Base-by-base conservation (phyloP, 1,140 invertebrate species). In the Octopus sinensis region DNA sequence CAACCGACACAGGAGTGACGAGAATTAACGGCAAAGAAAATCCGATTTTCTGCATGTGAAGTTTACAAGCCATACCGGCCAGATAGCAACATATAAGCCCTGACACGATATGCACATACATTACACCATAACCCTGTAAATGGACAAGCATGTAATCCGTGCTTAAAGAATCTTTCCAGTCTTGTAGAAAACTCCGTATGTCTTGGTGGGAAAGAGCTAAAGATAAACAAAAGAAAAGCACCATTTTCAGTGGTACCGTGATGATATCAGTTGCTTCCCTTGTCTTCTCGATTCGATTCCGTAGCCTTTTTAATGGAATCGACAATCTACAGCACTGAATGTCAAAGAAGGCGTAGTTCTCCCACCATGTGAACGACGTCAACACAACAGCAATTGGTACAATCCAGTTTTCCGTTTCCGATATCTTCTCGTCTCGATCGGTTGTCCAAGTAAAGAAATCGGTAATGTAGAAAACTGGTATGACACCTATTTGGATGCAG, bases 301-400 rank as follows among this genome's bases (percentile, higher is more conserved):
- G 80, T 84, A 84, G 87, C 43, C 86, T 82, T 77, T 85, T 87
- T 53, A 89, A 87, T 0, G 84, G 84, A 51, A 87, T 81, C 12
- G 83, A 84, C 54, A 88, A 81, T 79, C 86, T 83, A 53, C 88
- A 86, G 81, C 83, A 86, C 54, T 89, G 85, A 88, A 86, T 87
- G 76, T 89, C 84, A 93, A 93, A 62, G 51, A 95, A 95, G 0
- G 97, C 96, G 87, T 96, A 99, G 91, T 99, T 99, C 91, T 99
- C 97, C 97, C 97, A 99, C 96, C 97, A 99, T 52, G 96, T 95
- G 53, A 96, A 93, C 5, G 97, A 98, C 54, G 96, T 94, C 77
- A 97, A 93, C 52, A 97, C 91, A 6, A 96, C 92, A 1, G 96
- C 92, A 0, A 96, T 90, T 0, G 97, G 96, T 80, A 98, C 94